Evolutionary conservation across 2,888 invertebrate species (phyloP), one percentile per base, ranked within the genome.

Genomic region (Xanthorhoe designata): DNA sequence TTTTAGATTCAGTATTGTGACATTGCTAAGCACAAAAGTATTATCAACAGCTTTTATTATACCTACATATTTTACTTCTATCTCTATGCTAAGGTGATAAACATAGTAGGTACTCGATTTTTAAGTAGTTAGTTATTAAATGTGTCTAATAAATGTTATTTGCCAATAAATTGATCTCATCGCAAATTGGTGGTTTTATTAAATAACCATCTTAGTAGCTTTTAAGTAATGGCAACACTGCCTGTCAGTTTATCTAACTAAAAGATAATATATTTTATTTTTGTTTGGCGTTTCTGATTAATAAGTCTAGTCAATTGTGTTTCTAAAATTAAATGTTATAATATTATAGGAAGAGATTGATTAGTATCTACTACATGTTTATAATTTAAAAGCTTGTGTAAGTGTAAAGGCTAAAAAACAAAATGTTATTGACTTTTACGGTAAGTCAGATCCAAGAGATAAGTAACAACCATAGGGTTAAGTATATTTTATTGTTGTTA

Each of bases 381-480:
- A n/a, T n/a, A n/a, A n/a, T n/a, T n/a, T n/a, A n/a, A n/a, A n/a
- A n/a, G n/a, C n/a, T n/a, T n/a, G n/a, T n/a, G n/a, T n/a, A n/a
- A n/a, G n/a, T n/a, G 24, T 24, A 24, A 24, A 24, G 4, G 24
- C 24, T 24, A 24, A 38, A 38, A 52, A 47, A 45, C 38, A 65
- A 56, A 73, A 86, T 86, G 85, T 72, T 85, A 63, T 61, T 68
- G 24, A 58, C 70, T 19, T 47, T 79, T 42, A 77, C 78, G 80
- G 86, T 85, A 69, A 74, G 79, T 71, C 17, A 18, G 38, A 42
- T 38, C 57, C 63, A 64, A 61, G 65, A 13, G 59, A 53, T 50
- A 38, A 58, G n/a, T n/a, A n/a, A n/a, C n/a, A n/a, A n/a, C n/a
- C n/a, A n/a, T n/a, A n/a, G n/a, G 53, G 47, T 58, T 50, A 45